These are phyloP conservation scores for Acleris literana DNA, from an alignment of 2,888 invertebrate species.

Conservation along the genomic window DNA sequence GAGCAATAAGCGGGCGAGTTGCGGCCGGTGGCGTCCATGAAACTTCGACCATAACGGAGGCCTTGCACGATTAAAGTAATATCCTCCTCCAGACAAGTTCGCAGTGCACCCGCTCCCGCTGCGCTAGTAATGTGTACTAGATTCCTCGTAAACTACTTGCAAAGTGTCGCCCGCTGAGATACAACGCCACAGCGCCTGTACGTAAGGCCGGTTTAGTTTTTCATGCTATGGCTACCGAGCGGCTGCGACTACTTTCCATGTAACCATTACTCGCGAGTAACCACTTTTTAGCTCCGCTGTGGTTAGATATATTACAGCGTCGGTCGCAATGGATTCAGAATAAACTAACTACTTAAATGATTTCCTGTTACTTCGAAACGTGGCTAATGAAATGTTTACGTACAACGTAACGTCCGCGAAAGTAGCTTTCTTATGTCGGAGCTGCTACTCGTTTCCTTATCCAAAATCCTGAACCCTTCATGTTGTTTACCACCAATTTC, in stretches of 20 bases:
- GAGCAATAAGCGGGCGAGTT: slow-evolving; percentile 61
- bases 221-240: slow-evolving; percentile 23
- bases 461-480: background rate
- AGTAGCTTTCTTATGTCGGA: too few relatives aligned
- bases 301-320: background rate
- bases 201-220: slow-evolving; percentile 32
- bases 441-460: background rate
- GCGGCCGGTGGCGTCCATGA: slow-evolving; percentile 44
- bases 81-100: slow-evolving; percentile 58
- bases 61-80: slow-evolving; percentile 71
- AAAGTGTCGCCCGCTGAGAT: slow-evolving; percentile 44
- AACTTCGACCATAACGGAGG: slow-evolving; percentile 69
- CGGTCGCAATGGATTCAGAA: background rate
- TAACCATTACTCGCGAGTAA: slow-evolving; percentile 21
- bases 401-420: too few relatives aligned
- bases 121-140: slow-evolving; percentile 56
- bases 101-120: slow-evolving; percentile 48
- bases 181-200: slow-evolving; percentile 25
- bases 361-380: too few relatives aligned
- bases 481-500: slow-evolving; percentile 6
- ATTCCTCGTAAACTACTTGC: slow-evolving; percentile 55
- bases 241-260: slow-evolving; percentile 11
- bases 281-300: slow-evolving; percentile 4
- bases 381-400: too few relatives aligned
- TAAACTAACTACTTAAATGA: background rate